Base-by-base conservation (phyloP, 2,113 vertebrate genomes). In the Muntiacus reevesi region DNA sequence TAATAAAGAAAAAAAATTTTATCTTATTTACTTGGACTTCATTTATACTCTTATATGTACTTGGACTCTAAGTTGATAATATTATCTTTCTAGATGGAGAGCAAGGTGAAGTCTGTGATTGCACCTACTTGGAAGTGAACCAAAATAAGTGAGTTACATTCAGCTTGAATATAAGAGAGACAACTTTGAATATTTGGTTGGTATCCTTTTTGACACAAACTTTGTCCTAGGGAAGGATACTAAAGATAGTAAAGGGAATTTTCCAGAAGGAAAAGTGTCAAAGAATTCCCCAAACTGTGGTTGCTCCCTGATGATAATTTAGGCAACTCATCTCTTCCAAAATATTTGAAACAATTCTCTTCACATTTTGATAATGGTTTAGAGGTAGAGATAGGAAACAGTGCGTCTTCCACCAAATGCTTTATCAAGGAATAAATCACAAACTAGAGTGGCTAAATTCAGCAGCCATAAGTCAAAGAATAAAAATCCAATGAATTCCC, bases 101-200 rank as follows among this genome's bases (percentile, higher is more conserved):
- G 28, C 84, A 92, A 98, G 98, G 85, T 11, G 99, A 99, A 95
- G 97, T 99, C 96, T 99, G 98, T 36, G 99, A 99, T 97, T 99
- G 98, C 67, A 97, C 95, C 67, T 99, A 98, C 91, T 89, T 98
- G 40, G 98, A 98, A 95, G 97, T 99, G 87, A 99, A 99, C 79
- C 98, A 96, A 97, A 99, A 99, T 52, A 98, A 97, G 99, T 99
- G 94, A 99, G 99, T 97, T 86, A 40, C 90, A 82, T 54, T 89
- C 17, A 45, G 50, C 6, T 59, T 6, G 84, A 36, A 2, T 36
- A 45, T 47, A 43, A 92, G 62, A 83, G 21, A 40, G 33, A 15
- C 33, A 36, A 78, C 45, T 52, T 74, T 45, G 33, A 6, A 15
- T 30, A 19, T 60, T 81, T 64, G 64, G 10, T 96, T 16, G 25